phyloP scores from a whole-genome alignment of 2,797 vertebrate genomes.

The Phyllotis vaccarum region DNA sequence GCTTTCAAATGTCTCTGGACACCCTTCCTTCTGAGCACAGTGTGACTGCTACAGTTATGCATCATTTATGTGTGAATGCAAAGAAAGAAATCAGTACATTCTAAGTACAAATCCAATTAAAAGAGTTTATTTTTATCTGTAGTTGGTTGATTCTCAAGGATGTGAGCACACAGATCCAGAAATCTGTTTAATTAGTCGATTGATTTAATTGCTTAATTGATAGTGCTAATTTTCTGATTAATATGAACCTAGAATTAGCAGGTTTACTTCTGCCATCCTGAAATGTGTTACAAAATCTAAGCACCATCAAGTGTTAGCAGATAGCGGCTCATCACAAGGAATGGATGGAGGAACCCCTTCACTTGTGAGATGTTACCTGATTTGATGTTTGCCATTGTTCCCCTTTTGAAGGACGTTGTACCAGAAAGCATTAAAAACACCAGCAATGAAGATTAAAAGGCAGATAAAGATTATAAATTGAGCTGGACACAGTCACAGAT shows the following conservation, averaged over 20 bases:
- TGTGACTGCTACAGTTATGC: not conserved
- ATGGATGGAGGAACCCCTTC: not conserved
- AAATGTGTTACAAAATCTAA: not conserved
- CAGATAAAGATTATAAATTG: not conserved
- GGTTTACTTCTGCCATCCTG: not conserved
- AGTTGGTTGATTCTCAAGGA: not conserved
- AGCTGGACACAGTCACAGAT: not conserved
- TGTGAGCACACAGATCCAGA: not conserved
- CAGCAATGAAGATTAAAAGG: not conserved
- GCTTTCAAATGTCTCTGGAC: not conserved
- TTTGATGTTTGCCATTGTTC: not conserved
- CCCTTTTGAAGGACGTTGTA: not conserved
- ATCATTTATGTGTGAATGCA: not conserved
- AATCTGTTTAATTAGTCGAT: not conserved
- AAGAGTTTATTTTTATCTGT: not conserved
- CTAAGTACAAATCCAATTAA: not conserved
- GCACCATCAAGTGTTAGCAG: not conserved
- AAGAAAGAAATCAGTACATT: not conserved
- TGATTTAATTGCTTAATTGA: not conserved
- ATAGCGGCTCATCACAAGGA: not conserved
- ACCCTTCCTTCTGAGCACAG: not conserved
- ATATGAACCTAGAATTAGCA: not conserved
- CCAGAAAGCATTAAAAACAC: not conserved
- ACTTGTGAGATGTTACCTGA: not conserved
- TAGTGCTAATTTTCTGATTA: conserved; percentile 4